Base-by-base conservation (phyloP, 2,797 vertebrate species). In the Parotocinclus haroldoi region DNA sequence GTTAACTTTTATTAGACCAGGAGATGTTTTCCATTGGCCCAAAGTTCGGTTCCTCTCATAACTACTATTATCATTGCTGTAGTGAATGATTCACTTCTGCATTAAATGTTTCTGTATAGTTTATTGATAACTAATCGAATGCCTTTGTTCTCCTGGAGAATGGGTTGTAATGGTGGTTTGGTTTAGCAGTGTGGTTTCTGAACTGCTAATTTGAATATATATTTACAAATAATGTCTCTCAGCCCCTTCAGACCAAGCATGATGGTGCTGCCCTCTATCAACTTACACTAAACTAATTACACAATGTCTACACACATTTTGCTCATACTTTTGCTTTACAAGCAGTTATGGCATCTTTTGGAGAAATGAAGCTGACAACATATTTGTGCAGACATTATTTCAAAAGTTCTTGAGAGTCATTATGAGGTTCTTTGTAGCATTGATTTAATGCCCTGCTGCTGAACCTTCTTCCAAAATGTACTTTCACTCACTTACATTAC, bases 51-150 rank as follows among this genome's bases (percentile, higher is more conserved):
- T n/a, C n/a, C n/a, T n/a, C n/a, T n/a, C n/a, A n/a, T n/a, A n/a
- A n/a, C n/a, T n/a, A n/a, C n/a, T n/a, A n/a, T n/a, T n/a, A n/a
- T n/a, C n/a, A n/a, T n/a, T n/a, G n/a, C n/a, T n/a, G n/a, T n/a
- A n/a, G n/a, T n/a, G n/a, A n/a, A n/a, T n/a, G n/a, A n/a, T n/a
- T n/a, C n/a, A n/a, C n/a, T n/a, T n/a, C n/a, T n/a, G n/a, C n/a
- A n/a, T n/a, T n/a, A n/a, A n/a, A n/a, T n/a, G 86, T 85, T 87
- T 89, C 83, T 83, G 65, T 73, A 84, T 86, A 88, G 82, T 85
- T 91, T 91, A 90, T 89, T 90, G 89, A 90, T 89, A 90, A 89
- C 88, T 91, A 90, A 91, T 91, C 84, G 88, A 90, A 87, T 85
- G 87, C 85, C 80, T 84, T 83, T 81, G 87, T 78, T 83, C 86